Conservation (phyloP, 2,888 invertebrate genomes). For the Spisula subtruncata region DNA sequence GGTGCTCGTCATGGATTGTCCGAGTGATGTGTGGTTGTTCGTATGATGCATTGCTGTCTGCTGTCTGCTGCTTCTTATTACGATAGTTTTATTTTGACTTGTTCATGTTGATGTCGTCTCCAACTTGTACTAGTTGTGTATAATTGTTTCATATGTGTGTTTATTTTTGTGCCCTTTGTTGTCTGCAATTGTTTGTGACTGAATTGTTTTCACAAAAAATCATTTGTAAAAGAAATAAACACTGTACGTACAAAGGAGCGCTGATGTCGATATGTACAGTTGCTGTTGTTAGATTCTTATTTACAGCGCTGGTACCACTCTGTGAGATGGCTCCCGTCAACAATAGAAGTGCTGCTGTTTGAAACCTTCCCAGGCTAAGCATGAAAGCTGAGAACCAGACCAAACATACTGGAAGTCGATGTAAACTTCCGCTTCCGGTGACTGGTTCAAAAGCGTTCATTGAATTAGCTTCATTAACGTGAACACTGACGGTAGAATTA, state of each 20-base stretch:
- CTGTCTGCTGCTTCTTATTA: no score
- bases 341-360: not conserved
- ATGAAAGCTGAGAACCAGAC: slow-evolving; percentile 3
- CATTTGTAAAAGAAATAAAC: no score
- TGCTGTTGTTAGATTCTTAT: not conserved
- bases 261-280: not conserved
- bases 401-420: slow-evolving; percentile 12
- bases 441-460: slow-evolving; percentile 23
- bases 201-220: no score
- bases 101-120: no score
- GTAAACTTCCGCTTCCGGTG: slow-evolving; percentile 53
- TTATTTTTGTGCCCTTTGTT: no score
- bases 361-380: not conserved
- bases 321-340: slow-evolving; percentile 14
- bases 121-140: no score
- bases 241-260: not conserved
- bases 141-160: no score
- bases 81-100: no score
- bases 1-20: no score
- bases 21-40: no score
- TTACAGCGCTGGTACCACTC: slow-evolving; percentile 1
- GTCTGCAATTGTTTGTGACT: no score
- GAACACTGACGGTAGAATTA: slow-evolving; percentile 29
- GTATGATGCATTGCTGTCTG: no score
- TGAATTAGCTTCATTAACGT: slow-evolving; percentile 21